Percentiles rank a stretch among this genome's conserved stretches.
phyloP scores from a whole-genome alignment of 2,113 vertebrate species.

The Circaetus cinerascens region DNA sequence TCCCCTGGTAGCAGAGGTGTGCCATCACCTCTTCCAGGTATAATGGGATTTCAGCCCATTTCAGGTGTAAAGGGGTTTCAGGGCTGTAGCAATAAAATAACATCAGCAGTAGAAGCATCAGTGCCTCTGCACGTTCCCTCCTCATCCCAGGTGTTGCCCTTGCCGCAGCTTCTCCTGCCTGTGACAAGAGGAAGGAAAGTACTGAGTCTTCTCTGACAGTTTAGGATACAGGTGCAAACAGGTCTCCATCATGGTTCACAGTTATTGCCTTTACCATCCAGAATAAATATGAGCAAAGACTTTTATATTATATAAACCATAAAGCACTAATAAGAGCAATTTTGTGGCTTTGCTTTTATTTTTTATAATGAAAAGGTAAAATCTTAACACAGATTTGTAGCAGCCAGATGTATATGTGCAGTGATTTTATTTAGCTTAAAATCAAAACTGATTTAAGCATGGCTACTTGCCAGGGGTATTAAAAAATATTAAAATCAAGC shows the following conservation, averaged over 20 bases:
- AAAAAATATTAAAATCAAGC: neutral
- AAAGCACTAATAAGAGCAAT: conserved; percentile 25
- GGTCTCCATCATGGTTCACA: neutral
- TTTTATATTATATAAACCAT: conserved; percentile 33
- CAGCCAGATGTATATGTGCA: neutral
- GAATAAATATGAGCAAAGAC: neutral
- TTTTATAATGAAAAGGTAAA: conserved; percentile 6
- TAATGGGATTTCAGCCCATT: neutral
- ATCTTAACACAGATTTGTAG: neutral
- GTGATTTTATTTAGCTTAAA: neutral
- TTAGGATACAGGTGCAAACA: neutral
- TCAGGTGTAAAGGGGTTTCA: neutral
- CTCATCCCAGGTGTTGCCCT: neutral
- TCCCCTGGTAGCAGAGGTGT: no score
- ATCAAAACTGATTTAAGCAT: neutral
- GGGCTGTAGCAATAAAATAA: neutral
- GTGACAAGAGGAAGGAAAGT: neutral
- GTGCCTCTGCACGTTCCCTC: neutral
- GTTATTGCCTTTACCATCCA: neutral
- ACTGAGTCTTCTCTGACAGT: neutral
- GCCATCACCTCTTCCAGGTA: neutral
- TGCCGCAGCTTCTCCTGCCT: neutral
- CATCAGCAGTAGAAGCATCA: neutral
- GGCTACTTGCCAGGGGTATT: conserved; percentile 17
- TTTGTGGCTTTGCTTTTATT: conserved; percentile 50